Conservation (phyloP, 2,113 vertebrate genomes). For the Gracilinanus agilis region DNA sequence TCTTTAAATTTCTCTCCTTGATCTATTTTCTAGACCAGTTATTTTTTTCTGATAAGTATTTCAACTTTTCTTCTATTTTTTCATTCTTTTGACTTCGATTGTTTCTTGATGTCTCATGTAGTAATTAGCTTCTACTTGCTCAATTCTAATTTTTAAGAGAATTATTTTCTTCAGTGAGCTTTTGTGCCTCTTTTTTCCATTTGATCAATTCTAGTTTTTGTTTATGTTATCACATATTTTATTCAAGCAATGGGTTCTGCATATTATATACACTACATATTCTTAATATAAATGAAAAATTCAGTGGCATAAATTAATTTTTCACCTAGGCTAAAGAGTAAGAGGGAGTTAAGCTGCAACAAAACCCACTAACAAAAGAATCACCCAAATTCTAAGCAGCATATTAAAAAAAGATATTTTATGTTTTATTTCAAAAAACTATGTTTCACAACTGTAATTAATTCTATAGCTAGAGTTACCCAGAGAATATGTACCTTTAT, state of each 20-base stretch:
- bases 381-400: conserved; percentile 52
- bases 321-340: conserved; percentile 68
- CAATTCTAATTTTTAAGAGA: neutral
- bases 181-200: neutral
- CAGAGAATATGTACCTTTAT: conserved; percentile 4
- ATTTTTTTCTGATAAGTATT: neutral
- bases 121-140: neutral
- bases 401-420: neutral
- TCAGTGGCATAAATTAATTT: conserved; percentile 61
- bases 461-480: conserved; percentile 39
- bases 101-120: neutral
- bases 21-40: neutral
- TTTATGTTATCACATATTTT: neutral
- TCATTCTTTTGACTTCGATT: neutral
- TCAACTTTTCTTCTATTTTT: neutral
- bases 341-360: conserved; percentile 42
- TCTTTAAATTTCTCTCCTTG: neutral
- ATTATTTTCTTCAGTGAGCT: neutral
- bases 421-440: conserved; percentile 42
- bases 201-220: neutral
- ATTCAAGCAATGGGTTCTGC: conserved; percentile 11
- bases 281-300: conserved; percentile 68
- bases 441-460: conserved; percentile 31
- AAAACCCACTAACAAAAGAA: conserved; percentile 67
- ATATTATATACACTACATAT: conserved; percentile 11